A percentile compares a stretch with the other conserved stretches of the same genome.
Evolutionary conservation across 2,888 invertebrate species (phyloP).

Genomic region (Bhutanitis thaidina): DNA sequence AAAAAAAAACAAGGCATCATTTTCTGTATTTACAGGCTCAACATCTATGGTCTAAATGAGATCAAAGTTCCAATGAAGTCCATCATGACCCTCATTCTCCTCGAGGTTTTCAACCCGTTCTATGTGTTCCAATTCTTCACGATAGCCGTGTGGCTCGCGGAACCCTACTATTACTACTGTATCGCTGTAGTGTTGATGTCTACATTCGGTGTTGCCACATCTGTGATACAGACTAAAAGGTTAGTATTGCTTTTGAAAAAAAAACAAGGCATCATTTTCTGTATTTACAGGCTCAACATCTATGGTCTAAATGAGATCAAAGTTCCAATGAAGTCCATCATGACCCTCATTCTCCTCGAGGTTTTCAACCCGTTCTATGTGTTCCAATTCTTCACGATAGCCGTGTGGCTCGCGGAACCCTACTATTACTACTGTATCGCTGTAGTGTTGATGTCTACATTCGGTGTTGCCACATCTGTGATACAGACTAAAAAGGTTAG

Average conservation of each 20-base stretch:
- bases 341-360: conserved; percentile 87
- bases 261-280: too few species aligned
- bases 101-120: conserved; percentile 95
- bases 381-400: conserved; percentile 95
- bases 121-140: conserved; percentile 97
- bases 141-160: conserved; percentile 92
- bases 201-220: conserved; percentile 88
- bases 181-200: conserved; percentile 92
- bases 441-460: conserved; percentile 90
- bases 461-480: conserved; percentile 90
- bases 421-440: conserved; percentile 95
- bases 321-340: conserved; percentile 87
- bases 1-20: too few species aligned
- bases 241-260: conserved; percentile 38
- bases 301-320: conserved; percentile 92
- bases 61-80: conserved; percentile 90
- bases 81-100: conserved; percentile 84
- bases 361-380: conserved; percentile 97
- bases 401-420: conserved; percentile 93
- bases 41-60: conserved; percentile 91
- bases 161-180: conserved; percentile 94
- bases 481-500: conserved; percentile 90
- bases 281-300: conserved; percentile 83
- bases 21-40: conserved; percentile 75
- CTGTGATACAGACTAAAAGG: conserved; percentile 92